Conservation (phyloP, 2,113 vertebrate genomes). For the Arizona elegans region DNA sequence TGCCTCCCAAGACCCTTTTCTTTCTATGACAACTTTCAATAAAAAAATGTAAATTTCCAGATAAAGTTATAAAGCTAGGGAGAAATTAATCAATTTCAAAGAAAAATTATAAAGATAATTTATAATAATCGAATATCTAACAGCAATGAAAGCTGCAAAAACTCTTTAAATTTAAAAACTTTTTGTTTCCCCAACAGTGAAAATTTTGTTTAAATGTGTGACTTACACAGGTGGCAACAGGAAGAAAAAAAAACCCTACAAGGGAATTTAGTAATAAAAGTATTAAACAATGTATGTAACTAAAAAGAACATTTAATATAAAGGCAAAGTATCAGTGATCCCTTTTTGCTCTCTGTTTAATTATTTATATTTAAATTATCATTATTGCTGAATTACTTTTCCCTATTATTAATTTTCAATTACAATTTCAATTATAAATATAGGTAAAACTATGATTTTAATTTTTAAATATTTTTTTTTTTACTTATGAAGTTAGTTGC, state of each 20-base stretch:
- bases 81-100: background rate
- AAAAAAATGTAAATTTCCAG: background rate
- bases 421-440: constrained; percentile 43
- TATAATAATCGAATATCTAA: background rate
- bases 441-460: background rate
- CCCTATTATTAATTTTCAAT: constrained; percentile 45
- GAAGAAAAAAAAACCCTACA: background rate
- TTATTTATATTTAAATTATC: constrained; percentile 51
- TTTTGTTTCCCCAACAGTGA: constrained; percentile 4
- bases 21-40: background rate
- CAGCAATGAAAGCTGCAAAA: background rate
- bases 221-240: background rate
- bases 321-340: constrained; percentile 43
- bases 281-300: constrained; percentile 16
- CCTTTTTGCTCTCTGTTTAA: constrained; percentile 39
- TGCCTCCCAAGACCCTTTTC: background rate
- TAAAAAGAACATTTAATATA: constrained; percentile 33
- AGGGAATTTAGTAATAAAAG: constrained; percentile 14
- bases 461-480: background rate
- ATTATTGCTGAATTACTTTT: constrained; percentile 48
- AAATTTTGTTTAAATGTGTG: background rate
- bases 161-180: background rate
- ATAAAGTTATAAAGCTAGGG: background rate
- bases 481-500: background rate
- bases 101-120: background rate